Evolutionary conservation across 2,888 invertebrate genomes (phyloP).

Genomic region (Nephrotoma guestfalica): DNA sequence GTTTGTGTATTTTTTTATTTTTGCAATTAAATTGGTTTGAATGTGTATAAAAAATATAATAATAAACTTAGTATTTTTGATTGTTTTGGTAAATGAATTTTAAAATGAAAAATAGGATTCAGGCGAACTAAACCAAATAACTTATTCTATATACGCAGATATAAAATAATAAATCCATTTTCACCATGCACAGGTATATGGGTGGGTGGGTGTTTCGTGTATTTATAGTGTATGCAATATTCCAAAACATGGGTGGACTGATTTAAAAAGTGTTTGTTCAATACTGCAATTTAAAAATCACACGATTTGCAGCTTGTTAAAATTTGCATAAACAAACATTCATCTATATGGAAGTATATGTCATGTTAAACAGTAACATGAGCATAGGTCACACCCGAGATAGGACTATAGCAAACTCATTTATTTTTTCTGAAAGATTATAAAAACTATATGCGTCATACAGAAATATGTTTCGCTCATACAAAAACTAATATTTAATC

Average conservation of each 20-base stretch:
- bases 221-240: not conserved
- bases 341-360: too few relatives aligned
- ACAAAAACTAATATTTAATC: not conserved
- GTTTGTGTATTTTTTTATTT: not conserved
- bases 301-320: not conserved
- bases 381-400: too few relatives aligned
- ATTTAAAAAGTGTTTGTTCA: not conserved
- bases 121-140: not conserved
- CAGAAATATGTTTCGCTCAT: not conserved
- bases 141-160: not conserved
- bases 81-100: not conserved
- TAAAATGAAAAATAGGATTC: not conserved
- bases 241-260: not conserved
- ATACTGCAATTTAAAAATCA: not conserved
- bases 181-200: not conserved
- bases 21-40: not conserved
- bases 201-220: too few relatives aligned
- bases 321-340: not conserved
- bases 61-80: not conserved
- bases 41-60: not conserved
- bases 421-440: too few relatives aligned
- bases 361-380: too few relatives aligned
- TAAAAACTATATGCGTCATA: not conserved
- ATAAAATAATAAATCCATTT: not conserved
- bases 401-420: too few relatives aligned